These are phyloP conservation scores for Diglossa brunneiventris DNA, from an alignment of 2,113 vertebrate species.

Conservation along the genomic window DNA sequence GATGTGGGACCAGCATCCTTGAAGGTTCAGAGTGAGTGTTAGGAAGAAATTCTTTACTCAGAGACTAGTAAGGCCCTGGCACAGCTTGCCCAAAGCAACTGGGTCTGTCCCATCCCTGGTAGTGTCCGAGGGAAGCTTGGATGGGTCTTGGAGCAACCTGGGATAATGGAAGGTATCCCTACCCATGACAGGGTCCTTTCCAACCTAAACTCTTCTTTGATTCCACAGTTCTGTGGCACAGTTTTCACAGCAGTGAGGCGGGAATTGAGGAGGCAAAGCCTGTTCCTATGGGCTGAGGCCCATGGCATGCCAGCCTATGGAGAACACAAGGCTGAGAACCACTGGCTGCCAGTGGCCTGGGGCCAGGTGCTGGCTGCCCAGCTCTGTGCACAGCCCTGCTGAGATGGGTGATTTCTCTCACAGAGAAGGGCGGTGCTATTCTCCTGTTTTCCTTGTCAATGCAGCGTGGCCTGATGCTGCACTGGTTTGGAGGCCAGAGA, in stretches of 20 bases:
- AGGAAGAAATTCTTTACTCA: neutral
- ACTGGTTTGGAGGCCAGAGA: neutral
- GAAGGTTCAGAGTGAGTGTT: neutral
- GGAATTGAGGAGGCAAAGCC: neutral
- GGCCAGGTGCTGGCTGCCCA: neutral
- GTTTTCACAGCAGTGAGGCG: neutral
- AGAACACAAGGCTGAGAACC: neutral
- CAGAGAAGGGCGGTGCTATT: neutral
- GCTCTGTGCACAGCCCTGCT: neutral
- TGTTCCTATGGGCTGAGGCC: neutral
- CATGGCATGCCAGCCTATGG: neutral
- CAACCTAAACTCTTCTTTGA: neutral
- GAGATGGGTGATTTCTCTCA: neutral
- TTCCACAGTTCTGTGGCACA: neutral
- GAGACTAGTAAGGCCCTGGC: neutral
- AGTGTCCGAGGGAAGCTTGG: neutral
- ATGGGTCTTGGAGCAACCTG: rapidly evolving
- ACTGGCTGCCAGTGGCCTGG: rapidly evolving
- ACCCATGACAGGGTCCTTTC: neutral
- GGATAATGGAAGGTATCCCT: neutral
- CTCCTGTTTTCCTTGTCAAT: neutral
- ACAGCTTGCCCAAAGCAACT: neutral
- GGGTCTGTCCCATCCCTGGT: neutral
- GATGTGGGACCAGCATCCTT: neutral
- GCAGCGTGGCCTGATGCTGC: rapidly evolving